A percentile compares a stretch with the other conserved stretches of the same genome.
Evolutionary conservation across 2,113 vertebrate species (phyloP).

Genomic region (Irena cyanogastra): DNA sequence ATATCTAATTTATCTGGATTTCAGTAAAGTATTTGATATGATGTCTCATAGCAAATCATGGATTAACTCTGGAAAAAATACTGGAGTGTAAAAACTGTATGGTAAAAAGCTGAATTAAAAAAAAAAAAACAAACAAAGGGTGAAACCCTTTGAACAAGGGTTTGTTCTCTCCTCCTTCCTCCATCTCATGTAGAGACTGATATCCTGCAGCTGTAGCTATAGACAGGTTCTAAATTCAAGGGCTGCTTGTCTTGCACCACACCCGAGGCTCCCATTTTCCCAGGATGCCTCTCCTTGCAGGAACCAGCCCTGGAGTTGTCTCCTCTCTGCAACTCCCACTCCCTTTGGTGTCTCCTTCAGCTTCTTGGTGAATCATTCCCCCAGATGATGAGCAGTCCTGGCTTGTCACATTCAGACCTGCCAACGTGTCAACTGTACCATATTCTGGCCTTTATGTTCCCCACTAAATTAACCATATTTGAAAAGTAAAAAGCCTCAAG

Average conservation of each 20-base stretch:
- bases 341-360: neutral
- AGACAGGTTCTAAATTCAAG: neutral
- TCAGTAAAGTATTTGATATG: neutral
- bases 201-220: neutral
- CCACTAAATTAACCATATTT: neutral
- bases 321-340: neutral
- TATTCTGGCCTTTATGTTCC: neutral
- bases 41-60: neutral
- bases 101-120: neutral
- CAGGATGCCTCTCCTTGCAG: neutral
- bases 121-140: neutral
- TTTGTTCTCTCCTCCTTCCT: neutral
- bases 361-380: neutral
- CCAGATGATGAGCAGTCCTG: neutral
- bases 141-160: neutral
- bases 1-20: slow-evolving; percentile 12
- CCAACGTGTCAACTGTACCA: neutral
- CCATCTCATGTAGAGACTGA: neutral
- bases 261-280: neutral
- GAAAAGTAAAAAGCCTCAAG: neutral
- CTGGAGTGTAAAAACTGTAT: neutral
- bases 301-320: neutral
- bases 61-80: neutral
- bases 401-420: neutral
- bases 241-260: neutral